Evolutionary conservation across 2,888 invertebrate species (phyloP).

Genomic region (Eurytoma adleriae): DNA sequence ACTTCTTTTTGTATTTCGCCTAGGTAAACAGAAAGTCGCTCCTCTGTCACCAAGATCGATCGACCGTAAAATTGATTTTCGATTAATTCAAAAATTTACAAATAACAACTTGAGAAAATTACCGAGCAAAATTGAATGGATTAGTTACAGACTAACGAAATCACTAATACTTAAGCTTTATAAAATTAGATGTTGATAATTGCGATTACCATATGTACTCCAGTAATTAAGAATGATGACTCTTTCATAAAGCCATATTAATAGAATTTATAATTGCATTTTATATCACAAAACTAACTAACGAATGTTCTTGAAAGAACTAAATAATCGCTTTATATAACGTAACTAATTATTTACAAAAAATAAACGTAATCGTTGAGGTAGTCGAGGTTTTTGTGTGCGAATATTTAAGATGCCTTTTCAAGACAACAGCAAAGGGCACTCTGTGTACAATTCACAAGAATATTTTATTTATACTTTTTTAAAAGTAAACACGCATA

Average conservation of each 20-base stretch:
- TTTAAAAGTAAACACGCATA: not conserved
- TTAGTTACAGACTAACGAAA: slow-evolving; percentile 54
- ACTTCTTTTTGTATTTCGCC: slow-evolving; percentile 34
- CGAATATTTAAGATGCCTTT: slow-evolving; percentile 5
- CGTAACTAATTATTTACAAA: slow-evolving; percentile 59
- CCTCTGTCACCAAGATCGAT: slow-evolving; percentile 31
- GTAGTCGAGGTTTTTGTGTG: slow-evolving; percentile 52
- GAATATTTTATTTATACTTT: not conserved
- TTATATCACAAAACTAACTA: slow-evolving; percentile 58
- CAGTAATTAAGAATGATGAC: slow-evolving; percentile 48
- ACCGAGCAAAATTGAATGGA: slow-evolving; percentile 48
- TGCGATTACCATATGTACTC: slow-evolving; percentile 46
- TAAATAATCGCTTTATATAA: slow-evolving; percentile 53
- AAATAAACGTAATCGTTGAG: slow-evolving; percentile 55
- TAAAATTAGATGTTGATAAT: slow-evolving; percentile 53
- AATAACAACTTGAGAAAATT: slow-evolving; percentile 50
- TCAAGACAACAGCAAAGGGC: not conserved
- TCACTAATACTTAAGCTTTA: slow-evolving; percentile 51
- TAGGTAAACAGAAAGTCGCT: slow-evolving; percentile 42
- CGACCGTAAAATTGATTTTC: slow-evolving; percentile 30
- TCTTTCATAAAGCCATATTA: slow-evolving; percentile 46
- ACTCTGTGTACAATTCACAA: slow-evolving; percentile 3
- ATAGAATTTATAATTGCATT: slow-evolving; percentile 57
- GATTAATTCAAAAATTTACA: slow-evolving; percentile 46
- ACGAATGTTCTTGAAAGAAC: slow-evolving; percentile 52